Evolutionary conservation across 2,113 vertebrate species (phyloP).

Genomic region (Xiphophorus hellerii): DNA sequence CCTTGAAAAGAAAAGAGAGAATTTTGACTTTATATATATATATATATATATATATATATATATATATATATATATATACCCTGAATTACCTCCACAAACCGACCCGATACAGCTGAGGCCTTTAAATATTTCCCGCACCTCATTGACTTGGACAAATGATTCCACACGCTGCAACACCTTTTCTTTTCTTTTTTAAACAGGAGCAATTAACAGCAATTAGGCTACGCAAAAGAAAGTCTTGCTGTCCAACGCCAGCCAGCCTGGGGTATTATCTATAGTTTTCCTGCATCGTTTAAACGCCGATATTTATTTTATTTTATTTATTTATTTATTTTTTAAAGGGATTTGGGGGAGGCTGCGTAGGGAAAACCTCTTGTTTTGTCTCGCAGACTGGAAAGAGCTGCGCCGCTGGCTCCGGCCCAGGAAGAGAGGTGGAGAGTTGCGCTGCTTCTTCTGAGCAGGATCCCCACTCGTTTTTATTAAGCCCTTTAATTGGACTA

Average conservation of each 20-base stretch:
- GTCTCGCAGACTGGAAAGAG: constrained; percentile 53
- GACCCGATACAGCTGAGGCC: constrained; percentile 31
- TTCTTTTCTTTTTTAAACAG: constrained; percentile 36
- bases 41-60: no score
- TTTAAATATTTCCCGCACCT: constrained; percentile 50
- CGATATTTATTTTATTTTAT: constrained; percentile 47
- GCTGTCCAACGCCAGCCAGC: constrained; percentile 64
- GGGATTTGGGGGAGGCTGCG: constrained; percentile 56
- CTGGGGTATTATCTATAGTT: constrained; percentile 65
- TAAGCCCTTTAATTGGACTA: constrained; percentile 28
- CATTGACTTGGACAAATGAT: constrained; percentile 66
- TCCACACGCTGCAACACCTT: constrained; percentile 74
- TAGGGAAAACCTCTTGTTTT: constrained; percentile 37
- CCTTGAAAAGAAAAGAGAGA: neutral
- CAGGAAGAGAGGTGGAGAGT: constrained; percentile 66
- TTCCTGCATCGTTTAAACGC: constrained; percentile 80
- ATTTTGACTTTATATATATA: neutral
- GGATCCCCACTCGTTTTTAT: constrained; percentile 23
- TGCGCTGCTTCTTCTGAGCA: constrained; percentile 41
- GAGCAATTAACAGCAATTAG: constrained; percentile 80
- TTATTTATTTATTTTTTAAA: neutral
- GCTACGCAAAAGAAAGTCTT: constrained; percentile 69
- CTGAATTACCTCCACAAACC: constrained; percentile 38
- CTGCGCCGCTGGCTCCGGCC: constrained; percentile 46
- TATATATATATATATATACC: neutral